phyloP scores from a whole-genome alignment of 1,140 invertebrate genomes.

The Neotoxoptera formosana region DNA sequence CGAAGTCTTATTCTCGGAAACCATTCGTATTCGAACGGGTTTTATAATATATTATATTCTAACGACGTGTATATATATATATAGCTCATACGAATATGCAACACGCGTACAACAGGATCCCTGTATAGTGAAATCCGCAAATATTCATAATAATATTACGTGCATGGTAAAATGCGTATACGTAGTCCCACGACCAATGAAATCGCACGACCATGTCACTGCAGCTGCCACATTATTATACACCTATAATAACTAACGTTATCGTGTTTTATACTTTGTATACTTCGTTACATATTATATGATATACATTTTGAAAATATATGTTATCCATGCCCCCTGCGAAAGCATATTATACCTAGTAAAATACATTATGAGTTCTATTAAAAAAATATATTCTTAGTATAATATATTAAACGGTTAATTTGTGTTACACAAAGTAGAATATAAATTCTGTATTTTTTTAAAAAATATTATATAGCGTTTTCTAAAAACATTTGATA shows the following conservation, averaged over 20 bases:
- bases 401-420: neutral
- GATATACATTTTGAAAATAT: neutral
- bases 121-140: neutral
- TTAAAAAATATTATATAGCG: neutral
- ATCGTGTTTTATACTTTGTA: neutral
- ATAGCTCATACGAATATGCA: slow-evolving; percentile 2
- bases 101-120: neutral
- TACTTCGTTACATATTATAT: neutral
- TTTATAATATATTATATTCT: neutral
- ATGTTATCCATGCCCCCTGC: neutral
- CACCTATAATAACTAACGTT: neutral
- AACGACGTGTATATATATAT: neutral
- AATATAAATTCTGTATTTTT: neutral
- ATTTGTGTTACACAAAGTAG: neutral
- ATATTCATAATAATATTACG: slow-evolving; percentile 20
- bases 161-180: neutral
- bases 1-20: neutral
- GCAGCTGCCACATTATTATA: neutral
- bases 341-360: neutral
- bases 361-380: neutral
- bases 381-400: neutral
- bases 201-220: neutral
- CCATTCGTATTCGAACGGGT: neutral
- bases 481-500: neutral
- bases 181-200: neutral